Evolutionary conservation across 2,113 vertebrate genomes (phyloP).

Genomic region (Dicentrarchus labrax): DNA sequence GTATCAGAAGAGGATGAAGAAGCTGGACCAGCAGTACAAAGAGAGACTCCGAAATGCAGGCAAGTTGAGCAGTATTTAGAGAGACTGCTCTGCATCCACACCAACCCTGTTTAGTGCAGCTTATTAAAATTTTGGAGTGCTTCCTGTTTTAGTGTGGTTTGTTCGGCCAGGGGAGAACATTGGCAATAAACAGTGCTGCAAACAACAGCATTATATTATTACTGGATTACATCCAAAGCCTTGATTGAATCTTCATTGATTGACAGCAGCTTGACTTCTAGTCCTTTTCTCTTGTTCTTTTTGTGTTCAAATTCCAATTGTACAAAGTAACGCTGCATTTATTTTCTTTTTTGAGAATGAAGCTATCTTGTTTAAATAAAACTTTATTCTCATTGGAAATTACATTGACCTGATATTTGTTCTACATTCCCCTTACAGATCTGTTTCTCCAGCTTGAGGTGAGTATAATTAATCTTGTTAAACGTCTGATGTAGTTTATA

Average conservation of each 20-base stretch:
- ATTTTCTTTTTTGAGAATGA: not conserved
- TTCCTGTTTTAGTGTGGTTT: constrained; percentile 15
- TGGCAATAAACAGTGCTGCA: not conserved
- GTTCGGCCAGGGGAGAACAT: constrained; percentile 2
- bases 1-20: constrained; percentile 99
- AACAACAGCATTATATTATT: not conserved
- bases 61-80: constrained; percentile 51
- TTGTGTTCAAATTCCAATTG: not conserved
- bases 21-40: constrained; percentile 98
- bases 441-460: constrained; percentile 98
- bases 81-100: not conserved
- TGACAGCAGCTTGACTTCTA: not conserved
- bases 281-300: not conserved
- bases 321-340: not conserved
- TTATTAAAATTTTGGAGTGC: not conserved
- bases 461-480: constrained; percentile 60
- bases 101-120: not conserved
- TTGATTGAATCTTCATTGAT: too few relatives aligned
- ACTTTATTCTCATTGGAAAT: not conserved
- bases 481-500: not conserved
- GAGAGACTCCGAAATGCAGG: constrained; percentile 97
- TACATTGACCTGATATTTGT: not conserved
- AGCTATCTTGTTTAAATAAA: not conserved
- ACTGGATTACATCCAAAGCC: not conserved
- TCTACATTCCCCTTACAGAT: constrained; percentile 83